Evolutionary conservation across 1,140 invertebrate species (phyloP), one percentile per base, ranked within the genome.

Genomic region (Dinothrombium tinctorium): DNA sequence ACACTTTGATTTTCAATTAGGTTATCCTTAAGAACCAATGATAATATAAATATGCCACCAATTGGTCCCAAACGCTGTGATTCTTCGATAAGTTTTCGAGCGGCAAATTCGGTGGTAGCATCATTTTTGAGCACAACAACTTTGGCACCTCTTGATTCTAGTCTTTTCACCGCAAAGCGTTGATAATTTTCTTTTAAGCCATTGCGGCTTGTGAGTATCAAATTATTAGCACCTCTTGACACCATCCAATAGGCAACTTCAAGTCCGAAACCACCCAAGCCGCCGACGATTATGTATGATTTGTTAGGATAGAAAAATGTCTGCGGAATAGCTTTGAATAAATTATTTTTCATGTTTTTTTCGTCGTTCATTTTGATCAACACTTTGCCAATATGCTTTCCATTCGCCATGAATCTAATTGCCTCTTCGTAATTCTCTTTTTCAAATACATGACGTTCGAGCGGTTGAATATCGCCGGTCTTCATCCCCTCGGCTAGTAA

Each of bases 381-480:
- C 12, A 96, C 86, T 67, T 95, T 95, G 49, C 89, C 89, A 45
- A 92, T 89, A 58, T 95, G 87, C 62, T 84, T 89, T 31, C 87
- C 87, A 1, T 78, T 74, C 14, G 84, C 87, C 82, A 96, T 94
- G 55, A 70, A 95, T 47, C 72, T 66, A 66, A 92, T 92, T 3
- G 84, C 86, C 56, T 83, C 76, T 58, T 94, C 86, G 12, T 82
- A 68, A 59, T 89, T 73, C 44, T 74, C 68, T 50, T 77, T 74
- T 15, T 67, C 62, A 54, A 82, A 95, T 0, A 86, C 72, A 2
- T 74, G 81, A 5, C 67, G 61, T 2, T 74, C 73, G 5, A 95
- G 57, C 1, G 89, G 89, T 35, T 67, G 63, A 0, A 96, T 81
- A 25, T 77, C 79, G 6, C 87, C 87, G 45, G 57, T 69, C 42